Conservation (phyloP, 2,888 invertebrate genomes). For the Minunthozetes semirufus region DNA sequence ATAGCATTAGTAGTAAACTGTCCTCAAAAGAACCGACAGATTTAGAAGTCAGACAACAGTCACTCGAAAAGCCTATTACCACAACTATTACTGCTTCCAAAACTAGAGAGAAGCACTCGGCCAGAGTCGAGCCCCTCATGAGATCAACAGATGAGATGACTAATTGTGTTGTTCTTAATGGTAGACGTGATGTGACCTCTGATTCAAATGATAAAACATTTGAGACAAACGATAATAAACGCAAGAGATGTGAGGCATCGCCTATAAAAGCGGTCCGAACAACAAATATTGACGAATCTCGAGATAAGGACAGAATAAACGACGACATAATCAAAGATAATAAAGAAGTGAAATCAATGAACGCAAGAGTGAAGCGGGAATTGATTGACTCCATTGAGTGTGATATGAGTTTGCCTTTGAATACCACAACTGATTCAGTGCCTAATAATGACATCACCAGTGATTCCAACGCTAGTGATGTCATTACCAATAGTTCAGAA, state of each 20-base stretch:
- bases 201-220: not conserved
- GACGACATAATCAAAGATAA: not conserved
- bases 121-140: conserved; percentile 9
- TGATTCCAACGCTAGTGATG: conserved; percentile 1
- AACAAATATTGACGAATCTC: not conserved
- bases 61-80: not conserved
- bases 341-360: not conserved
- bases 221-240: not conserved
- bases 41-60: not conserved
- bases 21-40: too few species aligned
- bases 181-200: not conserved
- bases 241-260: not conserved
- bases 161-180: not conserved
- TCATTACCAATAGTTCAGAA: not conserved
- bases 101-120: conserved; percentile 5
- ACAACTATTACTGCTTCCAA: conserved; percentile 9
- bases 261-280: not conserved
- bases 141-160: not conserved
- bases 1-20: not conserved
- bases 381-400: conserved; percentile 1
- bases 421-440: conserved; percentile 12
- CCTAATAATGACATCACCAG: conserved; percentile 8
- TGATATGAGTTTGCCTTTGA: conserved; percentile 29
- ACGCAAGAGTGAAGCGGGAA: not conserved
- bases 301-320: not conserved